A percentile compares a stretch with the other conserved stretches of the same genome.
Evolutionary conservation across 2,888 invertebrate genomes (phyloP).

Genomic region (Aspidapion aeneum): DNA sequence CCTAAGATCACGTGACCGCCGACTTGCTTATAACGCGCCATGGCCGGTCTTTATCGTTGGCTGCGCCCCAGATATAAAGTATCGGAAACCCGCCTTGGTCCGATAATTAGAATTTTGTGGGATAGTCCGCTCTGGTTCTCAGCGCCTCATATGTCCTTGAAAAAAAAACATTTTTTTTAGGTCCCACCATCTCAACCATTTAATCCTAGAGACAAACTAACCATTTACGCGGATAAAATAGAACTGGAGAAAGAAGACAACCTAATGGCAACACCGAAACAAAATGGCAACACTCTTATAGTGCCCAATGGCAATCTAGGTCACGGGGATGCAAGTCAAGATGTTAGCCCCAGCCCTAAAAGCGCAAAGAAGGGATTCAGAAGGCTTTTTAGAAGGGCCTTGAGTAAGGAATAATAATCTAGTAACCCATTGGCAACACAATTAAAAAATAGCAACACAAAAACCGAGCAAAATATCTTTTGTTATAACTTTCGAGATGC

Average conservation of each 20-base stretch:
- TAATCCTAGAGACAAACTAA: neutral
- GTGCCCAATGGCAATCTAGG: neutral
- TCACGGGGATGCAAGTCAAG: slow-evolving; percentile 32
- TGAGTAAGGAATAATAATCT: slow-evolving; percentile 40
- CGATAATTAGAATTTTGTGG: no score
- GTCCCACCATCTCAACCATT: neutral
- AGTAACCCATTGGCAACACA: no score
- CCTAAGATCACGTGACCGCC: no score
- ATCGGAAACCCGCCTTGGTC: no score
- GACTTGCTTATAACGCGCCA: no score
- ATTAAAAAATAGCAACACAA: no score
- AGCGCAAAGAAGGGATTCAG: slow-evolving; percentile 67
- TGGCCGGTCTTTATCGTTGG: no score
- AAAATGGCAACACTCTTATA: neutral
- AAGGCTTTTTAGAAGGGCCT: slow-evolving; percentile 76
- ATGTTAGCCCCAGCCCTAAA: slow-evolving; percentile 40
- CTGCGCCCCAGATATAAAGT: no score
- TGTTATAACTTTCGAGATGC: no score
- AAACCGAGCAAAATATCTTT: no score
- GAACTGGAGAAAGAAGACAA: neutral
- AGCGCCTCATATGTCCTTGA: no score
- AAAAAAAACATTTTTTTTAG: neutral
- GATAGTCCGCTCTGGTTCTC: no score
- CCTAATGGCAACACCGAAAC: neutral
- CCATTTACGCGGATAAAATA: neutral